These are phyloP conservation scores for Astyanax mexicanus DNA, from an alignment of 2,797 vertebrate species.

Conservation along the genomic window DNA sequence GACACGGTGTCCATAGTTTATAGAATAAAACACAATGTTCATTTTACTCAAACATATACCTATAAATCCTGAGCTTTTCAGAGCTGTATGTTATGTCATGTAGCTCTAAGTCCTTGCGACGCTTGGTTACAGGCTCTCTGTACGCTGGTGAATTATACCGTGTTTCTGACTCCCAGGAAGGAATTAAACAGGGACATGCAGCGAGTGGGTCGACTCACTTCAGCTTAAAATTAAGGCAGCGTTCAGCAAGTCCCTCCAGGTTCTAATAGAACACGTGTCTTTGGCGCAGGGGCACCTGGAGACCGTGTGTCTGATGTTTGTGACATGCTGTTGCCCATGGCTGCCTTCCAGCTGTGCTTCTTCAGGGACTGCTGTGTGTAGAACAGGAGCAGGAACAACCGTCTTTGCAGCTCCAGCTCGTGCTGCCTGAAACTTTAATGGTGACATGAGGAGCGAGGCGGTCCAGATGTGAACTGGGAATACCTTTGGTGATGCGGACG, in stretches of 20 bases:
- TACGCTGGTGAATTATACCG: neutral
- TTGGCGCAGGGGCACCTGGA: slow-evolving; percentile 69
- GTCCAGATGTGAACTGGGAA: slow-evolving; percentile 67
- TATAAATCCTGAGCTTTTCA: too few relatives aligned
- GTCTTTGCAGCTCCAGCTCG: slow-evolving; percentile 60
- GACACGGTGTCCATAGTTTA: too few relatives aligned
- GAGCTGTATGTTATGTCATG: too few relatives aligned
- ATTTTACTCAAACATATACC: too few relatives aligned
- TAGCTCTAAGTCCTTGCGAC: neutral
- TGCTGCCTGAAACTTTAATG: slow-evolving; percentile 83
- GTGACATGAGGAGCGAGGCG: slow-evolving; percentile 65
- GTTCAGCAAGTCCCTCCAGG: slow-evolving; percentile 68
- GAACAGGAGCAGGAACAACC: slow-evolving; percentile 63
- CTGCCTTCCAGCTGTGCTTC: slow-evolving; percentile 75
- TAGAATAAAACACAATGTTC: too few relatives aligned
- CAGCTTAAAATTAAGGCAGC: slow-evolving; percentile 33
- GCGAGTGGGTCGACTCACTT: slow-evolving; percentile 24
- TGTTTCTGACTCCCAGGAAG: neutral
- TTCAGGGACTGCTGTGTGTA: slow-evolving; percentile 64
- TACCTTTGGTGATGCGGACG: slow-evolving; percentile 44
- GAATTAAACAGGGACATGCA: neutral
- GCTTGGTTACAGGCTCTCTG: neutral
- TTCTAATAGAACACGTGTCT: slow-evolving; percentile 76
- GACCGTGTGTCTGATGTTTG: slow-evolving; percentile 71
- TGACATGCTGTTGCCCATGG: slow-evolving; percentile 82